A percentile compares a stretch with the other conserved stretches of the same genome.
These are phyloP conservation scores for Macropus fuliginosus DNA, from an alignment of 2,797 vertebrate genomes.

Conservation along the genomic window DNA sequence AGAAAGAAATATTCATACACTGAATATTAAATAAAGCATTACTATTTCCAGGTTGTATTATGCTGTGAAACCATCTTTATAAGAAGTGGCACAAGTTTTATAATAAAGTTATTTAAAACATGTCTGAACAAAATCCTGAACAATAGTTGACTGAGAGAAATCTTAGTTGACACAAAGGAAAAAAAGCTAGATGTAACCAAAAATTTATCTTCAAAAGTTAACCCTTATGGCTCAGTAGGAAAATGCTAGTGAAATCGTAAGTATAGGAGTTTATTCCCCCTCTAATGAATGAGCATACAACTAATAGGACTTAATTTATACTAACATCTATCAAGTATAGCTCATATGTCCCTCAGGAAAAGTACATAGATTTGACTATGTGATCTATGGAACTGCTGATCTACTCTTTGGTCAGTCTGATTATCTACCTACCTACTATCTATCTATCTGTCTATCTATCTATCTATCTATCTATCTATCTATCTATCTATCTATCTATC, in stretches of 20 bases:
- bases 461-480: too few species aligned
- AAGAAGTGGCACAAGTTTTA: conserved; percentile 11
- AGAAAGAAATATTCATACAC: neutral
- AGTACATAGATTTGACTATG: neutral
- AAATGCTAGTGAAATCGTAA: conserved; percentile 64
- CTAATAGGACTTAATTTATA: conserved; percentile 7
- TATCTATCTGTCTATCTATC: too few species aligned
- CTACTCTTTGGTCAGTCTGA: neutral
- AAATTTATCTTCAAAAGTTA: conserved; percentile 37
- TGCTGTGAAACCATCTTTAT: neutral
- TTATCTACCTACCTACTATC: too few species aligned
- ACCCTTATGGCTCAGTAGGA: conserved; percentile 11
- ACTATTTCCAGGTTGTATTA: neutral
- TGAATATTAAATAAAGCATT: neutral
- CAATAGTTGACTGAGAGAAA: neutral
- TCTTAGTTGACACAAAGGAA: neutral
- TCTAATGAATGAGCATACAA: neutral
- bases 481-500: too few species aligned
- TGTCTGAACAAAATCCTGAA: neutral
- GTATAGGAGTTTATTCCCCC: neutral
- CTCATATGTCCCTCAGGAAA: neutral
- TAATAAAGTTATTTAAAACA: conserved; percentile 18
- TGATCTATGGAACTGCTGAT: neutral
- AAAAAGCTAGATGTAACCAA: conserved; percentile 11
- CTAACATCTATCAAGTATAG: neutral